Percentiles rank a stretch among this genome's conserved stretches.
These are phyloP conservation scores for Pseudocheirus occidentalis DNA, from an alignment of 2,797 vertebrate species.

Conservation along the genomic window DNA sequence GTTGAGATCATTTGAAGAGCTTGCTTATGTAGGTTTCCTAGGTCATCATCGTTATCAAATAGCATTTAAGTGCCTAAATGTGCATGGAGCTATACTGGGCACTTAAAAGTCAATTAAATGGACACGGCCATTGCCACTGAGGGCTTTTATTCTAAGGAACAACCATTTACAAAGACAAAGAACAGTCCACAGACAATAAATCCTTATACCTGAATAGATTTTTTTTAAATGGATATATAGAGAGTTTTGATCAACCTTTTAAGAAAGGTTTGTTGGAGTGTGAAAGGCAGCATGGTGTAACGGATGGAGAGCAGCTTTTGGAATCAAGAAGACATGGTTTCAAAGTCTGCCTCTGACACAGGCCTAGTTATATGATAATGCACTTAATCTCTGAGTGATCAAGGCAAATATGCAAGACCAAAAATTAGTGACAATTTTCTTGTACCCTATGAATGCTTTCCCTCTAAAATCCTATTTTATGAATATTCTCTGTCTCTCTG, in stretches of 20 bases:
- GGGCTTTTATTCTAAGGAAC: not conserved
- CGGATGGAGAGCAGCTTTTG: not conserved
- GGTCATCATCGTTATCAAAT: not conserved
- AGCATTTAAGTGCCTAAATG: not conserved
- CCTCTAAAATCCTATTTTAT: not conserved
- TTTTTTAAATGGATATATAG: not conserved
- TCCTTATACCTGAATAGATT: not conserved
- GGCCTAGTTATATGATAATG: not conserved
- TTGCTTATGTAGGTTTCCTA: conserved; percentile 15
- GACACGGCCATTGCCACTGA: not conserved
- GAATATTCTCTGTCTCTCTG: not conserved
- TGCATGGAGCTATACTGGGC: not conserved
- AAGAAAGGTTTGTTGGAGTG: not conserved
- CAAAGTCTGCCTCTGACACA: not conserved
- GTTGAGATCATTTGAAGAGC: conserved; percentile 10
- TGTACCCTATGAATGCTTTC: not conserved
- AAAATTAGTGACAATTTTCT: not conserved
- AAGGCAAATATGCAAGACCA: not conserved
- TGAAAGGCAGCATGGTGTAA: not conserved
- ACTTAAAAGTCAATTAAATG: conserved; percentile 1
- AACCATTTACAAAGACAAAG: not conserved
- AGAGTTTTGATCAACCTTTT: not conserved
- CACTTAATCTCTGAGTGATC: not conserved
- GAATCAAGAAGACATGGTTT: not conserved
- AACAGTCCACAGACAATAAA: not conserved